phyloP scores from a whole-genome alignment of 2,113 vertebrate genomes.

The Sceloporus undulatus region DNA sequence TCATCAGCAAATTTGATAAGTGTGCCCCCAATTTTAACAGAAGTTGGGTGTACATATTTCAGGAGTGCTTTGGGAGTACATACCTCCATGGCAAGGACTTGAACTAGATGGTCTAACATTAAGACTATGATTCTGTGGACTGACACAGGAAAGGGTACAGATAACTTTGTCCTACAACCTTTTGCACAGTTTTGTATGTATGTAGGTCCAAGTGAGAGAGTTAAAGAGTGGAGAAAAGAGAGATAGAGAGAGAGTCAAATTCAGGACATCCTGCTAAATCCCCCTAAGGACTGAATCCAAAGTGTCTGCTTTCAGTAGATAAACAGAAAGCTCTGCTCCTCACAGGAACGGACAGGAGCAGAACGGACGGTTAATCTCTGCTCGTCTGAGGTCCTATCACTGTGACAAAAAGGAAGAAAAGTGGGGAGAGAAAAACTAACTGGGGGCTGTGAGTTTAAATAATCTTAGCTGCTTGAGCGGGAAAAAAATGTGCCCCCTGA shows the following conservation, averaged over 20 bases:
- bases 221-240: neutral
- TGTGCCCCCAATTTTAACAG: no score
- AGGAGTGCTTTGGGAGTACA: no score
- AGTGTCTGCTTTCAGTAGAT: constrained; percentile 78
- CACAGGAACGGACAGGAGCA: constrained; percentile 62
- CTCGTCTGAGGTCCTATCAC: constrained; percentile 44
- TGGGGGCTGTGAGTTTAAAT: constrained; percentile 49
- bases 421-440: constrained; percentile 36
- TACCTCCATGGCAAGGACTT: no score
- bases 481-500: constrained; percentile 31
- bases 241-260: constrained; percentile 28
- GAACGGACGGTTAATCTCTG: constrained; percentile 72
- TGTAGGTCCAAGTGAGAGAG: neutral
- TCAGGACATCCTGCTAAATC: constrained; percentile 71
- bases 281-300: constrained; percentile 77
- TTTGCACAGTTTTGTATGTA: neutral
- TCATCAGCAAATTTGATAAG: no score
- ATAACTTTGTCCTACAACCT: neutral
- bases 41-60: no score
- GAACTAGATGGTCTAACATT: no score
- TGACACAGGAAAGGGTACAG: neutral
- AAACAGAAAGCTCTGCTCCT: constrained; percentile 74
- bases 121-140: no score
- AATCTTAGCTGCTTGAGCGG: constrained; percentile 51
- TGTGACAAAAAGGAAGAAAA: constrained; percentile 34